These are phyloP conservation scores for Akabosia matsudoensis DNA, from an alignment of 1,140 invertebrate species.

Conservation along the genomic window DNA sequence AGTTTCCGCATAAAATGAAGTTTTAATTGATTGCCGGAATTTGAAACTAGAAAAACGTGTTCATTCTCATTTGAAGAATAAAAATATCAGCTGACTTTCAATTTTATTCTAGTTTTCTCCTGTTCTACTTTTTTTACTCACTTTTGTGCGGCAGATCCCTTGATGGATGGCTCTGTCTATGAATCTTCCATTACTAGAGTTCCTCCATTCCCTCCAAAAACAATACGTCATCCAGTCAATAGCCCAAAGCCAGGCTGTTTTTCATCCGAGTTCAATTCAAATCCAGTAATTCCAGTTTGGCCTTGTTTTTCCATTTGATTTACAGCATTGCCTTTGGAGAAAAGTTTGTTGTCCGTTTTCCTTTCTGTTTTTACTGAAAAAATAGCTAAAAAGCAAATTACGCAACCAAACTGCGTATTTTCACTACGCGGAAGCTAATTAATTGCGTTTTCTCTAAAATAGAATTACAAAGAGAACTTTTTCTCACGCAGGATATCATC, in stretches of 20 bases:
- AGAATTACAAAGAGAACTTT: no score
- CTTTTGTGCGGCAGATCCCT: neutral
- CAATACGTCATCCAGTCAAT: neutral
- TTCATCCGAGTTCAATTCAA: neutral
- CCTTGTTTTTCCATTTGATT: neutral
- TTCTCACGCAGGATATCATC: no score
- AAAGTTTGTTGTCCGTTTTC: no score
- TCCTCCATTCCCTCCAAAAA: neutral
- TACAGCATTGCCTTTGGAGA: no score
- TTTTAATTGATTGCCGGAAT: no score
- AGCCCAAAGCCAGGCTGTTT: neutral
- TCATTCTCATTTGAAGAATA: neutral
- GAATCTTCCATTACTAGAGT: neutral
- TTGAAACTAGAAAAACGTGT: neutral
- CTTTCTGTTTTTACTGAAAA: no score
- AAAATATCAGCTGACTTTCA: neutral
- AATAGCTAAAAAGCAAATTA: no score
- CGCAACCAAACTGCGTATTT: no score
- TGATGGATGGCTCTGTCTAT: slow-evolving; percentile 5
- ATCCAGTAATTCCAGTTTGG: neutral
- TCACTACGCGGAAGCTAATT: no score
- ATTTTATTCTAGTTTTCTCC: neutral
- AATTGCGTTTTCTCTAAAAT: no score
- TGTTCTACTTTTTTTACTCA: neutral
- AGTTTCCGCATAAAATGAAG: slow-evolving; percentile 92